Base-by-base conservation (phyloP, 2,113 vertebrate genomes). In the Ranitomeya imitator region DNA sequence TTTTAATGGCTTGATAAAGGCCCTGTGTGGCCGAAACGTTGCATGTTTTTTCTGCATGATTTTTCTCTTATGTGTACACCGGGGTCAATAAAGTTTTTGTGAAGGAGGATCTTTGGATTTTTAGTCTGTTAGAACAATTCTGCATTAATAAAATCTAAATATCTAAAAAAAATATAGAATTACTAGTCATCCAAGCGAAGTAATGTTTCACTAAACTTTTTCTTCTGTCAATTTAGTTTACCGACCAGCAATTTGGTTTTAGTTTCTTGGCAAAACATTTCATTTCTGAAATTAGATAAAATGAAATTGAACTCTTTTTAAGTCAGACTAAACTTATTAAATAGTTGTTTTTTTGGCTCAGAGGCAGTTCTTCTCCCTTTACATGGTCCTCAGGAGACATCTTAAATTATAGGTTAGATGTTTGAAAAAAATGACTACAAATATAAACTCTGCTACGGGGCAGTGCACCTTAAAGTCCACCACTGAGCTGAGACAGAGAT, bases 211-310 rank as follows among this genome's bases (percentile, higher is more conserved):
- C 21, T 15, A 61, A 54, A 65, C 63, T 5, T 10, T 63, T 51
- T 18, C 16, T 67, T 54, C 81, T 67, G 21, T 12, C 11, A 83
- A 7, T 54, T n/a, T 63, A 13, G 2, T 67, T 23, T 13, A 54
- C 45, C 7, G 11, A 83, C 51, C 65, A 59, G 31, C 67, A 74
- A 67, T 85, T 71, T 71, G 52, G 52, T 74, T 85, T 73, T 74
- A 57, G 19, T 77, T 60, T 85, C 51, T 85, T 73, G 67, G 23
- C 83, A 45, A 85, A 77, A 85, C 31, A 85, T 85, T 77, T 85
- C 14, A 85, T 85, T 85, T 77, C 73, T 77, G 71, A 85, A 85
- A 85, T 85, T 85, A 55, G 69, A 85, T 85, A 85, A 85, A 31
- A 45, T 61, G 55, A 51, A 85, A 21, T 16, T 74, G 69, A 37